phyloP scores from a whole-genome alignment of 2,797 vertebrate species.

The Xyrichtys novacula region DNA sequence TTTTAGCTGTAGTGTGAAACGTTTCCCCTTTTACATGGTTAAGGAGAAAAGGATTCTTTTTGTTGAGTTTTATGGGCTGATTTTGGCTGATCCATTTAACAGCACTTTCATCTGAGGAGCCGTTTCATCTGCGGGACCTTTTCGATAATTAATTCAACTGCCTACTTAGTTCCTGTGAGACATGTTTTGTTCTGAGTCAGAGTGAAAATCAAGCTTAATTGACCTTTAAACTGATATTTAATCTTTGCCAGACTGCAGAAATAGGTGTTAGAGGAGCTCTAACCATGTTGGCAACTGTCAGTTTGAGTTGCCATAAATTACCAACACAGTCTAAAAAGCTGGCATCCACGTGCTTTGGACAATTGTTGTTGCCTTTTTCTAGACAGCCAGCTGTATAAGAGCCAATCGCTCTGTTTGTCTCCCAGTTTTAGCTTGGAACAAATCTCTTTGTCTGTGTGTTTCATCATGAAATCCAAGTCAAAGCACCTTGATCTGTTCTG shows the following conservation, averaged over 20 bases:
- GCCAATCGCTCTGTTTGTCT: constrained; percentile 22
- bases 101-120: constrained; percentile 52
- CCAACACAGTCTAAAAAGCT: constrained; percentile 28
- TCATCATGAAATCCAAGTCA: constrained; percentile 47
- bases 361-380: constrained; percentile 12
- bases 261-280: constrained; percentile 47
- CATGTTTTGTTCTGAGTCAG: constrained; percentile 53
- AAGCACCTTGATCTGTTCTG: constrained; percentile 17
- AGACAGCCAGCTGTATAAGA: constrained; percentile 32
- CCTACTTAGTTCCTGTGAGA: constrained; percentile 54
- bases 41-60: background rate
- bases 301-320: constrained; percentile 60
- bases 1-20: background rate
- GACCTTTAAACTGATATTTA: constrained; percentile 83
- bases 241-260: constrained; percentile 65
- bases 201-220: constrained; percentile 73
- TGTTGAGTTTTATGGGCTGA: constrained; percentile 47
- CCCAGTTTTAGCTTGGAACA: constrained; percentile 34
- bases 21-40: background rate
- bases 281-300: constrained; percentile 59
- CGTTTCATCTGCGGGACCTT: constrained; percentile 67
- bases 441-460: constrained; percentile 36
- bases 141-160: constrained; percentile 72
- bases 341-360: background rate
- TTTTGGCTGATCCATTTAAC: constrained; percentile 48